Evolutionary conservation across 2,113 vertebrate species (phyloP), one percentile per base, ranked within the genome.

Genomic region (Leucopternis melanops): DNA sequence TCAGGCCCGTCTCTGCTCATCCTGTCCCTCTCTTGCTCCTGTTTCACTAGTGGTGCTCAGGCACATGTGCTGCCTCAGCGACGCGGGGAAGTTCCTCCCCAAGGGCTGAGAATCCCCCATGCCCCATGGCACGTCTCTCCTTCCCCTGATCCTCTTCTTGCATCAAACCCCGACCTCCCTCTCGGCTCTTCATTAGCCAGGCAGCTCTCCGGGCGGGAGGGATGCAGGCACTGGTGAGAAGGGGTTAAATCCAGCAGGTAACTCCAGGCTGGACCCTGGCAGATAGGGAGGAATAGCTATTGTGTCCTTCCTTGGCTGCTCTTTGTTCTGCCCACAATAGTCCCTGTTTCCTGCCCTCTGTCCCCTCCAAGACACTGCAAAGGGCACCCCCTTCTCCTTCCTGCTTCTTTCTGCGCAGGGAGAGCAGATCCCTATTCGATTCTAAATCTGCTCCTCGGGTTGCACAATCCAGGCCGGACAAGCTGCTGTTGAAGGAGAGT

Each of bases 271-370:
- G 81, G 87, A 27, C 55, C 63, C n/a, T 65, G 80, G 66, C 47
- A 79, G 94, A 81, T 16, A 70, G 63, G 6, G 40, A 31, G 49
- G 54, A 66, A 88, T 75, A 45, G 86, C 78, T 55, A 63, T 81
- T 89, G 90, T 92, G 90, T 93, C 81, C 65, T 83, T 84, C 50
- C 79, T 90, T 90, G 88, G 65, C 49, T 67, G 57, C 40, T 74
- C 90, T 96, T 95, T 93, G 93, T 96, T 95, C 82, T 96, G 80
- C 89, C 95, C 73, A 97, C 95, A 96, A 94, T 92, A 82, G 95
- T 81, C 90, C 34, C 74, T 3, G 63, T 82, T 97, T 97, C 97
- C 96, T 97, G 96, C 92, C 78, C 86, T 96, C 63, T 81, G 67
- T 92, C 80, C 90, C 63, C 71, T 95, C 38, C 44, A 83, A 95